Base-by-base conservation (phyloP, 2,113 vertebrate species). In the Pseudonaja textilis region DNA sequence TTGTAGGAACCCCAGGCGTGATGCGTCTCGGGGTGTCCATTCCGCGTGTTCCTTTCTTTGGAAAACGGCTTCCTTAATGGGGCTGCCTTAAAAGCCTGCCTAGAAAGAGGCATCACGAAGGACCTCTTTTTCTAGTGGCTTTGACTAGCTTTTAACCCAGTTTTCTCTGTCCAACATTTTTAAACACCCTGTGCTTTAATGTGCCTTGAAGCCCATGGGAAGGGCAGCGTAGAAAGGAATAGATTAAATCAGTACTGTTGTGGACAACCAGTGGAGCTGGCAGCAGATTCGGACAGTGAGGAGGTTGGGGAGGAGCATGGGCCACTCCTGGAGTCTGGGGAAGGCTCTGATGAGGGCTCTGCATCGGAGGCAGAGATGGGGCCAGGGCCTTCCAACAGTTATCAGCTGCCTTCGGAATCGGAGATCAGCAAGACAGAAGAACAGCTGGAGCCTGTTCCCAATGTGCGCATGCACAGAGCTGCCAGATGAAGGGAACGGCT, bases 381-480 rank as follows among this genome's bases (percentile, higher is more conserved):
- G 47, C 47, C 45, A 47, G 45, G 5, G 45, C 45, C 45, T 0
- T 47, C 47, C 7, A 1, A 9, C 7, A 50, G 47, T 9, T 50
- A 50, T 50, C 47, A 50, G 47, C 47, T 50, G 47, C 47, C 47
- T 50, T 50, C 1, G 1, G 47, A 50, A 0, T 50, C 1, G 8
- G 47, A 50, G 7, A 50, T 50, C 7, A 50, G 47, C 0, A 0
- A 0, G 47, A 0, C 6, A 50, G 47, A 50, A 8, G 47, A 50
- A 50, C 47, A 50, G 47, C 8, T 50, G 47, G 47, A 50, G 47
- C 47, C 47, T 50, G 47, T 50, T 50, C 47, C 47, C 47, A 50
- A 1, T 50, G 47, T 50, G 47, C 7, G 47, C 8, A 50, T 50
- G 47, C 47, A 50, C 47, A 50, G 47, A 50, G 47, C 47, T 50